Base-by-base conservation (phyloP, 2,797 vertebrate genomes). In the Ibycter americanus region DNA sequence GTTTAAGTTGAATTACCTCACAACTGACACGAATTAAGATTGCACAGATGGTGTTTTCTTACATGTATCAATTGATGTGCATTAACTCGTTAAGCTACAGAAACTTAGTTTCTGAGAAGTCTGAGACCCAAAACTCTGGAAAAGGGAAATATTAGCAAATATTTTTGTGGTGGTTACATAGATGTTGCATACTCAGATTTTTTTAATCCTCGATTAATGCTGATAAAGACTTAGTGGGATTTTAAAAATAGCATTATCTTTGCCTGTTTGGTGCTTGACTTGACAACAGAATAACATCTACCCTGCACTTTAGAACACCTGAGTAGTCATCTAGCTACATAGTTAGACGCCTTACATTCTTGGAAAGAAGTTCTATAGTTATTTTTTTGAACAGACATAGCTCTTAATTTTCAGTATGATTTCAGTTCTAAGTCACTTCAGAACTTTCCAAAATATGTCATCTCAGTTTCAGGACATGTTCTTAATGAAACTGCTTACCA, bases 1-100 rank as follows among this genome's bases (percentile, higher is more conserved):
- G 74, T 95, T 96, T 88, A 90, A 90, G 59, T 78, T 94, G 72
- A 70, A 95, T 78, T 90, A 88, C 61, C 61, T 94, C 67, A 81
- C 56, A 83, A 83, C 9, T 59, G 29, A 77, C 42, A 83, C 77
- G 91, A 95, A 87, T 91, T 86, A 89, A 73, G 63, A 87, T 87
- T 87, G 63, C n/a, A 73, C 82, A 85, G 89, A 84, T 94, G 59
- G 72, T 87, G 63, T 88, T 93, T 91, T 91, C 78, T 89, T 91
- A 66, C 42, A 40, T 95, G 3, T 76, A 90, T 84, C 66, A 65
- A 77, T 47, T 84, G 78, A 79, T 85, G 87, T 82, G 17, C 38
- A 72, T 90, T 95, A 94, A 77, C 67, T 83, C 6, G 3, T 93
- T 95, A 90, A 83, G 19, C 51, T 85, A 58, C 20, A 62, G 67